Conservation (phyloP, 1,140 invertebrate species). For the Macrobrachium rosenbergii region DNA sequence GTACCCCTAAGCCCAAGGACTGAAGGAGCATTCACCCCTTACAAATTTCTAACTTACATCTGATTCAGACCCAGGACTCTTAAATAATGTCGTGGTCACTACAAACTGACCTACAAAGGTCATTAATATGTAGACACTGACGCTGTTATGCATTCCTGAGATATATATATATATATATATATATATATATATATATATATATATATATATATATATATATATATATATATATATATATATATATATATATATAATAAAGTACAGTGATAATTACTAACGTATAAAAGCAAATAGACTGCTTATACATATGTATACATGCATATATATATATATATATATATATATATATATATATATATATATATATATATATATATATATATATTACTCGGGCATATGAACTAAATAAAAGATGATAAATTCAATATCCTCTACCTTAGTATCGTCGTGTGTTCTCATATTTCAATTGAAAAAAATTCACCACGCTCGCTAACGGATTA, state of each 20-base stretch:
- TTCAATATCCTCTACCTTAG: no score
- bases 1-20: no score
- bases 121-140: neutral
- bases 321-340: conserved; percentile 24
- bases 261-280: no score
- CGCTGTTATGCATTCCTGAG: no score
- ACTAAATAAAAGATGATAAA: neutral
- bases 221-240: conserved; percentile 28
- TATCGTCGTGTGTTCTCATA: no score
- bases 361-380: neutral
- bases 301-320: conserved; percentile 12
- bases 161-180: conserved; percentile 42
- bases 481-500: no score
- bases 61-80: no score
- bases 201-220: conserved; percentile 41
- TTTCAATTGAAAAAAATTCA: no score
- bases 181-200: conserved; percentile 42
- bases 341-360: conserved; percentile 24
- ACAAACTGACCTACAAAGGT: neutral
- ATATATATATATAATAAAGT: neutral
- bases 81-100: neutral
- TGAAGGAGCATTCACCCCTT: neutral
- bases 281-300: no score
- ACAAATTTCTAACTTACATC: neutral
- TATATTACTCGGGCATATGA: neutral